Conservation (phyloP, 2,888 invertebrate genomes). For the Ophonus ardosiacus region DNA sequence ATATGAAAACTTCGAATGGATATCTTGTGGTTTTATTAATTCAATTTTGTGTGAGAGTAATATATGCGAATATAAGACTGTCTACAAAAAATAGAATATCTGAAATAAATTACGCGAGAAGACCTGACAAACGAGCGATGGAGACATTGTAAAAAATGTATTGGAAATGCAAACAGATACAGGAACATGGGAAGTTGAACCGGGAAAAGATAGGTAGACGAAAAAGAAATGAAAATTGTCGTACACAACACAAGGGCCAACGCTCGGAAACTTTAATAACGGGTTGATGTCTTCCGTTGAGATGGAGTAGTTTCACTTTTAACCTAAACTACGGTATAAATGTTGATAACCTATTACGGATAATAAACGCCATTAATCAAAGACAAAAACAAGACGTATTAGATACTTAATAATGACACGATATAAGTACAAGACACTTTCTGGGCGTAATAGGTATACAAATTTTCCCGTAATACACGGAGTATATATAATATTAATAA, state of each 20-base stretch:
- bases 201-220: conserved; percentile 4
- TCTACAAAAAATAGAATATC: conserved; percentile 6
- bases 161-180: conserved; percentile 36
- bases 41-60: conserved; percentile 4
- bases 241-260: conserved; percentile 1
- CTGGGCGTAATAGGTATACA: no score
- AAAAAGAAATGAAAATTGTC: conserved; percentile 19
- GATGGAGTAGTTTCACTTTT: conserved; percentile 30
- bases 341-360: background rate
- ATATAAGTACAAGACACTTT: no score
- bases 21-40: conserved; percentile 9
- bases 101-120: conserved; percentile 27
- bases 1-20: background rate
- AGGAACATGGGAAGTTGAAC: conserved; percentile 12
- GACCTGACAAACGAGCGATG: conserved; percentile 35
- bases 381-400: no score
- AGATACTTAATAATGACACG: no score
- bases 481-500: no score
- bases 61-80: background rate
- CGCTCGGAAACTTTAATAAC: conserved; percentile 21
- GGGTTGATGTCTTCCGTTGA: background rate
- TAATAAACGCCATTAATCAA: background rate
- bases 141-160: conserved; percentile 30
- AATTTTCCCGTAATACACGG: no score
- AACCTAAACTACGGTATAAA: background rate